Base-by-base conservation (phyloP, 2,888 invertebrate species). In the Lacanobia oleracea region DNA sequence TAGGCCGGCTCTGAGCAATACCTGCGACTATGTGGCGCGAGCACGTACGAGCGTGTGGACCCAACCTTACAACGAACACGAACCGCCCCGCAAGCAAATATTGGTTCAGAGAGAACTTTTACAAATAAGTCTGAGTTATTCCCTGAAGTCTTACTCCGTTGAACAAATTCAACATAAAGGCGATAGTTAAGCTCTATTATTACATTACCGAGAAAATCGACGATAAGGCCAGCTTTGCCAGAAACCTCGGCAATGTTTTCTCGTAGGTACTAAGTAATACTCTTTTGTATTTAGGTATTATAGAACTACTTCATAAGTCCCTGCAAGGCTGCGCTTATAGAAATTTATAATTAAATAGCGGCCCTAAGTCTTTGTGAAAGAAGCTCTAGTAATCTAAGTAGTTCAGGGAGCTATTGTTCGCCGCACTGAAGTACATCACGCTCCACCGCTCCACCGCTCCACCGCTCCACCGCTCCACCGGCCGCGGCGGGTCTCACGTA, bases 331-430 rank as follows among this genome's bases (percentile, higher is more conserved):
- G 64, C 60, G 64, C 63, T 78, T 48, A 59, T 53, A 63, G 61
- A 45, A 14, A 61, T 57, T 45, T 77, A 68, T 77, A 75, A 69
- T 77, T 62, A 69, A 57, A 75, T 75, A 75, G 77, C 57, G 62
- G 27, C 51, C 45, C 77, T 68, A 69, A 62, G 77, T 51, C 71
- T 56, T 27, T 21, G 61, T 21, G 53, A 48, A 75, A 33, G 75
- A 75, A 75, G 75, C 75, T 53, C 77, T 75, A 75, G 77, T 53
- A 75, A 51, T 50, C 50, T 37, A 50, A 74, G 76, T 43, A 77
- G 54, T 12, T 3, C 56, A 23, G 51, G 27, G 27, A 40, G 70
- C 68, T 23, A 5, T 12, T n/a, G 43, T 27, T 0, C 12, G 14
- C 40, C 45, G 33, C 23, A 18, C 10, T 2, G 67, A n/a, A 43